These are phyloP conservation scores for Suricata suricatta DNA, from an alignment of 2,113 vertebrate genomes.

Conservation along the genomic window DNA sequence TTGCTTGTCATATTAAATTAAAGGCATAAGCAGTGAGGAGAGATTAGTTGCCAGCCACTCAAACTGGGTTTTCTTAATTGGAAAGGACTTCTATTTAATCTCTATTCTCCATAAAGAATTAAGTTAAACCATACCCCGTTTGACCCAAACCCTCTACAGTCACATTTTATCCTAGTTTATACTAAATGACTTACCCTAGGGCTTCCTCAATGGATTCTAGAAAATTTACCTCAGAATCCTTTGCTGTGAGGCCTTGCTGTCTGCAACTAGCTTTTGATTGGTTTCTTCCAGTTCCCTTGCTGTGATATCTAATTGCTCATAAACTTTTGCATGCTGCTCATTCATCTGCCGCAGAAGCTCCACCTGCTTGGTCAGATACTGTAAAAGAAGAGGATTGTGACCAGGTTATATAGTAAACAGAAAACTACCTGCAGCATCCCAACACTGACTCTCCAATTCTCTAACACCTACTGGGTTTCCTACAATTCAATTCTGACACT, in stretches of 20 bases:
- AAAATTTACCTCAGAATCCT: conserved; percentile 90
- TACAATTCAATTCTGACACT: neutral
- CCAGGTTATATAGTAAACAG: neutral
- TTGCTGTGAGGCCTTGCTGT: conserved; percentile 91
- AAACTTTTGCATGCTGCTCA: conserved; percentile 96
- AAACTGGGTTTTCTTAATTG: conserved; percentile 23
- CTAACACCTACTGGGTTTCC: neutral
- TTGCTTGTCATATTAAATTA: conserved; percentile 49
- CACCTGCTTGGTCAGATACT: conserved; percentile 97
- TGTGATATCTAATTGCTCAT: conserved; percentile 95
- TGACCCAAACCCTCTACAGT: neutral
- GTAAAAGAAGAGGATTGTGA: conserved; percentile 63
- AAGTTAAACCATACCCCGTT: neutral
- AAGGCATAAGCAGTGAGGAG: neutral
- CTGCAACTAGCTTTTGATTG: conserved; percentile 91
- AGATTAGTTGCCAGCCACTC: conserved; percentile 31
- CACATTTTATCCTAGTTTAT: neutral
- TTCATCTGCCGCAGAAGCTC: conserved; percentile 95
- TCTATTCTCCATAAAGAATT: neutral
- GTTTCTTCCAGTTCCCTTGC: conserved; percentile 93
- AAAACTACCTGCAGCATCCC: neutral
- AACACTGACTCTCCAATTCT: neutral
- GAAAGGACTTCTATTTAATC: conserved; percentile 31
- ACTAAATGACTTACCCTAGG: neutral
- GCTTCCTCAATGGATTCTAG: neutral